A percentile compares a stretch with the other conserved stretches of the same genome.
These are phyloP conservation scores for Darevskia mixta DNA, from an alignment of 2,797 vertebrate genomes.

Conservation along the genomic window DNA sequence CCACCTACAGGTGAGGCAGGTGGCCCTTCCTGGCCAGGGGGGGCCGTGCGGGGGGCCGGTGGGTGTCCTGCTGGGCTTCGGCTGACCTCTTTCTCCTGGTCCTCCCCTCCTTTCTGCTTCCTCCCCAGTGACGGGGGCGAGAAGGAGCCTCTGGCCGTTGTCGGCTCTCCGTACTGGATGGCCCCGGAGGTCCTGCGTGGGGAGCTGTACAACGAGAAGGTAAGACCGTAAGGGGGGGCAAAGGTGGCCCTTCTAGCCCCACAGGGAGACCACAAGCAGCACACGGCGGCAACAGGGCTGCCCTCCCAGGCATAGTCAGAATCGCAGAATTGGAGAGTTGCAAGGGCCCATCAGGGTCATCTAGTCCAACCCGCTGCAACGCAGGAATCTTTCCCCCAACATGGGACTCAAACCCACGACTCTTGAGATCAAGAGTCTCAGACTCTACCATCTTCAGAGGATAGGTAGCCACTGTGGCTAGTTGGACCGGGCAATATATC, in stretches of 20 bases:
- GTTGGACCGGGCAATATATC: too few relatives aligned
- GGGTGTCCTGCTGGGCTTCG: neutral
- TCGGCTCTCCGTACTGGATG: conserved; percentile 98
- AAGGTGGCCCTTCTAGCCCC: fast-evolving
- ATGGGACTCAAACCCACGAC: too few relatives aligned
- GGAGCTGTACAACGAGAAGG: conserved; percentile 95
- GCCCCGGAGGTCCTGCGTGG: conserved; percentile 93
- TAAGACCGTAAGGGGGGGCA: conserved; percentile 58
- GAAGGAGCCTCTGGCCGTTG: conserved; percentile 89
- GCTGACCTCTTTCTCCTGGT: neutral
- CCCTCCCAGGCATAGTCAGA: too few relatives aligned
- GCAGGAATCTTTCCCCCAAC: too few relatives aligned
- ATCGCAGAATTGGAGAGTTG: too few relatives aligned
- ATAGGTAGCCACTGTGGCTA: too few relatives aligned
- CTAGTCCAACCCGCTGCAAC: too few relatives aligned
- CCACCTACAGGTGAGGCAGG: conserved; percentile 87
- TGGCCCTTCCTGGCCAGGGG: neutral
- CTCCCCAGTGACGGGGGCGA: conserved; percentile 82
- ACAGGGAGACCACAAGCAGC: too few relatives aligned
- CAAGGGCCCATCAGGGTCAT: too few relatives aligned
- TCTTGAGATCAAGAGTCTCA: too few relatives aligned
- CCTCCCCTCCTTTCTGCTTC: neutral
- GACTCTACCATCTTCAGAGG: too few relatives aligned
- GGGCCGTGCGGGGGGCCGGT: fast-evolving
- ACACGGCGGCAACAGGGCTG: too few relatives aligned